phyloP scores from a whole-genome alignment of 2,113 vertebrate species.

The Oryzias javanicus region DNA sequence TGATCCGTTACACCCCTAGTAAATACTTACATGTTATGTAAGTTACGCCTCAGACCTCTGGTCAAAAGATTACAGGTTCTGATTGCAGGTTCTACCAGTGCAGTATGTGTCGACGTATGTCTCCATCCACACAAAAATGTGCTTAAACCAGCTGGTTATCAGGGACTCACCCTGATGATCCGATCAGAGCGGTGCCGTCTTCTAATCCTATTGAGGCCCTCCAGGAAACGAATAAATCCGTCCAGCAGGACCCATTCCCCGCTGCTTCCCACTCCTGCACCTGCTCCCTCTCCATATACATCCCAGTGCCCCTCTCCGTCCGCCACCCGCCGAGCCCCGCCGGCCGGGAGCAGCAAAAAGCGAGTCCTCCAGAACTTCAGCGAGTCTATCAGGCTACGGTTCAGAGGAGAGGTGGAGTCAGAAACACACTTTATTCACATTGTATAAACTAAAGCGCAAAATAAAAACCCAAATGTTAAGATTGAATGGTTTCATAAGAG shows the following conservation, averaged over 20 bases:
- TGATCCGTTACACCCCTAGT: too few species aligned
- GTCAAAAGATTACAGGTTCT: too few species aligned
- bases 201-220: constrained; percentile 94
- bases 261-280: constrained; percentile 57
- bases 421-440: background rate
- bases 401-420: background rate
- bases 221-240: constrained; percentile 94
- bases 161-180: constrained; percentile 64
- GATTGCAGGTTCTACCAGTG: too few species aligned
- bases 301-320: constrained; percentile 92
- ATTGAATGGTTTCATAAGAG: too few species aligned
- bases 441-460: too few species aligned
- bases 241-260: constrained; percentile 92
- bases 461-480: too few species aligned
- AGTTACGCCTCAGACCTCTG: too few species aligned
- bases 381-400: constrained; percentile 90
- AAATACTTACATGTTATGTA: too few species aligned
- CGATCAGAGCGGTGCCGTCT: constrained; percentile 92
- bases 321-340: constrained; percentile 87
- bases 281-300: constrained; percentile 86
- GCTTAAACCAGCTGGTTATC: too few species aligned
- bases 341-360: constrained; percentile 91
- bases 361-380: constrained; percentile 98
- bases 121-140: too few species aligned
- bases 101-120: too few species aligned